Evolutionary conservation across 2,797 vertebrate species (phyloP), one percentile per base, ranked within the genome.

Genomic region (Eupleurogrammus muticus): DNA sequence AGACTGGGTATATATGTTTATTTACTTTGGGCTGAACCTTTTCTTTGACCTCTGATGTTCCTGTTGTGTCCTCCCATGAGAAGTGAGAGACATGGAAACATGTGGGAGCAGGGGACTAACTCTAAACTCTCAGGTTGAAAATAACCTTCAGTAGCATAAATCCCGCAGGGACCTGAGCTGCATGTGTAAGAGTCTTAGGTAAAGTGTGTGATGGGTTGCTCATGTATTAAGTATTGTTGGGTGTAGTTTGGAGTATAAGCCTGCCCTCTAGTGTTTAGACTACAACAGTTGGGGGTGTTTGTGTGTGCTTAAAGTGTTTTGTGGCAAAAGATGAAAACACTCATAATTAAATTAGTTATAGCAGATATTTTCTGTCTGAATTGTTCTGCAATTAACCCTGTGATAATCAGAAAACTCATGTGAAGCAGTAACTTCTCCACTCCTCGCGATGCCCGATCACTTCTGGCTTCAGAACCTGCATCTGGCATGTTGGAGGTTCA

Each of bases 261-360:
- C 59, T 81, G 77, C 79, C 80, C 72, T 78, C 89, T 86, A 74
- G 77, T 79, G 88, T 52, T 52, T 20, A 6, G 61, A 0, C 47
- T 55, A 79, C 44, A 58, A 42, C 79, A 66, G 5, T 38, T 13
- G 36, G 0, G 2, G n/a, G 16, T 19, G 11, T 23, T 40, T 55
- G 28, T 36, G 13, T 10, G 16, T 12, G 32, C 9, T 61, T 32
- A 2, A 20, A n/a, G 23, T 23, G 9, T 50, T 66, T 51, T 53
- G 20, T 34, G 14, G 1, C 4, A 20, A 23, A 32, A 28, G n/a
- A 62, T 24, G 2, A 21, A 35, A 50, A 17, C 5, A 10, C 5
- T 17, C 46, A 5, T 40, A 8, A 4, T 34, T 34, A 34, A 34
- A 12, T 13, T 7, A 24, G n/a, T 49, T 6, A 20, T 12, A n/a